Evolutionary conservation across 2,113 vertebrate species (phyloP), one percentile per base, ranked within the genome.

Genomic region (Odobenus rosmarus): DNA sequence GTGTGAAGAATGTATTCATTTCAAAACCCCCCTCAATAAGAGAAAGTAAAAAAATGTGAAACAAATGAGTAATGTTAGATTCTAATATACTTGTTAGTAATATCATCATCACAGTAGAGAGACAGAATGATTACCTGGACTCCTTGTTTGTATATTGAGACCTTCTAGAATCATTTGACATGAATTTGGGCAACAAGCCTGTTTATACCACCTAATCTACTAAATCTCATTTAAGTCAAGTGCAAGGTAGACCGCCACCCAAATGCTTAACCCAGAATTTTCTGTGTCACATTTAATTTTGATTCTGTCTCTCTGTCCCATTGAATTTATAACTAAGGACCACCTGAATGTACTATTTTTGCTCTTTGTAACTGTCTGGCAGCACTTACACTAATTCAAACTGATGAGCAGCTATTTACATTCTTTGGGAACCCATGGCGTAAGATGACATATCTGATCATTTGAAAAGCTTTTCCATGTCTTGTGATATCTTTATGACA

Each of bases 401-500:
- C 81, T 95, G 97, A 98, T 49, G 21, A 7, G 84, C 4, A 55
- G 57, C 76, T 72, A 72, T 26, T 97, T 74, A 62, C 9, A 72
- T 81, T 9, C 0, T 39, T 79, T 82, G 59, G 88, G 92, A 96
- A 91, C 74, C 39, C 7, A 33, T 93, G 77, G 91, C 88, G 26
- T 4, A 51, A 94, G 91, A 91, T 61, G 77, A 49, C 59, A 89
- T 0, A 92, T 86, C 88, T 7, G 90, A 98, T 98, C 97, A 91
- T 76, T 61, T 92, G 71, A 98, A 98, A 93, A 96, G 88, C 94
- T 95, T 55, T 87, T 94, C 72, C 92, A 93, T 98, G 95, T 92
- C 98, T 98, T 98, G 90, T 98, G 97, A 95, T 97, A 98, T 98
- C 96, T 96, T 53, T 0, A 3, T 97, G 98, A 96, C 97, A 93